Base-by-base conservation (phyloP, 2,888 invertebrate species). In the Neoaliturus tenellus region DNA sequence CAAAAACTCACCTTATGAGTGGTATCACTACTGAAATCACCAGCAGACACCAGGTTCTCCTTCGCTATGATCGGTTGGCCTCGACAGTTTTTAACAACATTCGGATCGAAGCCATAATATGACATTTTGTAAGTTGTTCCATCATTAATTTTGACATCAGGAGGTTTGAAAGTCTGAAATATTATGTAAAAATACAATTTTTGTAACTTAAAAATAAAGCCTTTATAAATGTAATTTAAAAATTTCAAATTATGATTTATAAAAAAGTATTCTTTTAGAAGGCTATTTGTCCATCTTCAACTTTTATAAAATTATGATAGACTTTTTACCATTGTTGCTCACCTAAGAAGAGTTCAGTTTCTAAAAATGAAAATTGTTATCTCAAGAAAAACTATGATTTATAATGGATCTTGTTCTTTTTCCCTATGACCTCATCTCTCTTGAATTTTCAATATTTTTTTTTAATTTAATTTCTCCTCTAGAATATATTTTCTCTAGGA, bases 101-200 rank as follows among this genome's bases (percentile, higher is more conserved):
- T 83, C 6, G 86, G 86, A 25, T 87, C 84, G 83, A 89, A 88
- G 0, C 90, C 90, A 82, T 89, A 89, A 85, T 89, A 91, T 67
- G 91, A 90, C 67, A 90, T 85, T 82, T 89, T 90, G 28, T 90
- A 89, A 0, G 90, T 90, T 0, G 91, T 91, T 2, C 89, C 89
- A 8, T 88, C 87, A 1, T 87, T 82, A 0, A 89, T 84, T 12
- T 89, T 88, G 20, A 88, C 87, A 0, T 84, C 86, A 0, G 90
- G 89, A n/a, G 88, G 88, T 71, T 86, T 86, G 81, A 90, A 90
- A 31, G 87, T 87, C 23, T 82, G 80, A 3, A 85, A 90, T 85
- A 89, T 86, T 10, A 35, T 33, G 5, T 39, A 48, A 62, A 62
- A 10, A 17, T 25, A 28, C 8, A 62, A 62, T 12, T 6, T 62